Evolutionary conservation across 1,140 invertebrate species (phyloP).

Genomic region (Choristoneura fumiferana): DNA sequence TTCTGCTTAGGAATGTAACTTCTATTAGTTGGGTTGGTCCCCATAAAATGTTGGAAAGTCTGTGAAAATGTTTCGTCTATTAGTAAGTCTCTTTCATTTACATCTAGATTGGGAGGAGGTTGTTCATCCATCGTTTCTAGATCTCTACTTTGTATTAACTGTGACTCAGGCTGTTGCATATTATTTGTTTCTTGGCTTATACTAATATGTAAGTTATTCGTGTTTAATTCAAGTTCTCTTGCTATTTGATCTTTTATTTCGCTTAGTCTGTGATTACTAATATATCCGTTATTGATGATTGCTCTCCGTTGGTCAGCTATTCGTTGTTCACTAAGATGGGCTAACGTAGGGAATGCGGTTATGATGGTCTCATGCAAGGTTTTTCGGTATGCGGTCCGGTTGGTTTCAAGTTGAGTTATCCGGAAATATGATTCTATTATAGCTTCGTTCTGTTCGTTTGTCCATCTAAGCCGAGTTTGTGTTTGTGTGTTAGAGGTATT

Average conservation of each 20-base stretch:
- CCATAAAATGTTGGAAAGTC: slow-evolving; percentile 2
- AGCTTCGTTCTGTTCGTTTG: slow-evolving; percentile 25
- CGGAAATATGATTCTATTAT: slow-evolving; percentile 27
- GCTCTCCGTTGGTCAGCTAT: too few relatives aligned
- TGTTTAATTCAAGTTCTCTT: background rate
- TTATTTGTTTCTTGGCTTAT: background rate
- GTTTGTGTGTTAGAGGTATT: background rate
- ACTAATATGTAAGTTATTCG: too few relatives aligned
- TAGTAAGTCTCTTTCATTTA: background rate
- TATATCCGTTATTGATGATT: slow-evolving; percentile 30
- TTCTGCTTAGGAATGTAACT: slow-evolving; percentile 25
- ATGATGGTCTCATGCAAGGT: slow-evolving; percentile 25
- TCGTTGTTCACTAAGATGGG: slow-evolving; percentile 29
- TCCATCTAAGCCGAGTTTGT: slow-evolving; percentile 24
- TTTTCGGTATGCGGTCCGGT: slow-evolving; percentile 27
- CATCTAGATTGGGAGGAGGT: background rate
- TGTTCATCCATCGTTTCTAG: too few relatives aligned
- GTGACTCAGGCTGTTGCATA: background rate
- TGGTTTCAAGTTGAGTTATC: slow-evolving; percentile 27
- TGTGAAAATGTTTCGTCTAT: background rate
- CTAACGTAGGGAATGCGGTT: slow-evolving; percentile 16
- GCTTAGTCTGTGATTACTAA: slow-evolving; percentile 18
- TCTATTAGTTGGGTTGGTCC: slow-evolving; percentile 20
- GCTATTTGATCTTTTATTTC: slow-evolving; percentile 22
- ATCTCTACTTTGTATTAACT: background rate